Conservation (phyloP, 2,797 vertebrate genomes). For the Sebastolobus alascanus region DNA sequence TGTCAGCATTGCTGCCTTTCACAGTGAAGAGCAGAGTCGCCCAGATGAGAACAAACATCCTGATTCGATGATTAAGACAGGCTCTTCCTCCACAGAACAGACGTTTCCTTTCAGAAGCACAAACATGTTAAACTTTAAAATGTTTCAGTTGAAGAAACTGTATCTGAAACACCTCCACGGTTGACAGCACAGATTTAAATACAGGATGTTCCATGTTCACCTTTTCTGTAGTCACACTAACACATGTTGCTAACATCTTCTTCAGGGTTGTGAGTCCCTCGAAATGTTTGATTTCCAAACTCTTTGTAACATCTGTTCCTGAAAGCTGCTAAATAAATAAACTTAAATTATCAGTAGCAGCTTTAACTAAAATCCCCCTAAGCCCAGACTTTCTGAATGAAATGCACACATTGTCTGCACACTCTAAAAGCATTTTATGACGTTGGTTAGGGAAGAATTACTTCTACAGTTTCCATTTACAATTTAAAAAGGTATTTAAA, state of each 20-base stretch:
- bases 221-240: too few species aligned
- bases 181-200: not conserved
- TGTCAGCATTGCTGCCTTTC: not conserved
- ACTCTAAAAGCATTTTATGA: too few species aligned
- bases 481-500: not conserved
- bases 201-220: not conserved
- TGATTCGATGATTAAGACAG: not conserved
- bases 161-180: not conserved
- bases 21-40: slow-evolving; percentile 28
- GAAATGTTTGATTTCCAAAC: not conserved
- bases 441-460: too few species aligned
- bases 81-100: too few species aligned
- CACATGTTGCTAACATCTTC: too few species aligned
- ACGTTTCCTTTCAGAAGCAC: not conserved
- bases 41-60: slow-evolving; percentile 51
- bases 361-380: too few species aligned
- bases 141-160: not conserved
- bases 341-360: not conserved
- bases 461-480: not conserved
- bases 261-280: not conserved
- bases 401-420: too few species aligned
- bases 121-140: not conserved
- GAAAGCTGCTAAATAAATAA: not conserved
- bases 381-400: too few species aligned
- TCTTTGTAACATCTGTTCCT: not conserved